Evolutionary conservation across 2,797 vertebrate genomes (phyloP).

Genomic region (Manis pentadactyla): DNA sequence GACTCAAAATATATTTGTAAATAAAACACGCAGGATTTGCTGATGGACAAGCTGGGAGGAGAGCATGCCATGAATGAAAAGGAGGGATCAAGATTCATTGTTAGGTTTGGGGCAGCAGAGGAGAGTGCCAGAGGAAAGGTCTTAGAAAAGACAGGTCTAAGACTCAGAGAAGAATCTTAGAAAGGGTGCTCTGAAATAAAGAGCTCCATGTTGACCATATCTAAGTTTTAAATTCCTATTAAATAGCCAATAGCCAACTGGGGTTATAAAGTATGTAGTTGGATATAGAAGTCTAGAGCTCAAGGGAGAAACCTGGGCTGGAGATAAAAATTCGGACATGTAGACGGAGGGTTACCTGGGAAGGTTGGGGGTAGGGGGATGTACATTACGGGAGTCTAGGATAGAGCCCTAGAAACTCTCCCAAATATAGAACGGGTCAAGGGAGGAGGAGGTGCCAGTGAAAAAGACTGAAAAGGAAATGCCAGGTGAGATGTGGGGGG

Average conservation of each 20-base stretch:
- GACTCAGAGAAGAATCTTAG: neutral
- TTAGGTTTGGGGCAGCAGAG: neutral
- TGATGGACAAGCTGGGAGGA: neutral
- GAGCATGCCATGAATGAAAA: neutral
- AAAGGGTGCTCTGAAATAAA: neutral
- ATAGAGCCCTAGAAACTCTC: neutral
- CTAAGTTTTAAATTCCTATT: neutral
- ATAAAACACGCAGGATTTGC: neutral
- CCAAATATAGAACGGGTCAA: neutral
- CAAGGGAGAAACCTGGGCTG: neutral
- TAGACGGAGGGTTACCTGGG: neutral
- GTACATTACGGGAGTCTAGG: neutral
- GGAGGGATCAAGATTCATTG: neutral
- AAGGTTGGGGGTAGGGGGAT: too few relatives aligned
- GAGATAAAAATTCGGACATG: neutral
- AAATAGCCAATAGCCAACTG: neutral
- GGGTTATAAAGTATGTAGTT: neutral
- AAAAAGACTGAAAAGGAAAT: neutral
- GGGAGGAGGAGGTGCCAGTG: neutral
- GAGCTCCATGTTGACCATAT: neutral
- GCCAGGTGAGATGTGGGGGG: neutral
- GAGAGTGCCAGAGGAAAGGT: neutral
- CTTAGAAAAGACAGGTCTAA: too few relatives aligned
- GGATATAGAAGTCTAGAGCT: neutral
- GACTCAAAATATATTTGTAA: neutral